Base-by-base conservation (phyloP, 2,797 vertebrate species). In the Chlorospingus flavigularis region DNA sequence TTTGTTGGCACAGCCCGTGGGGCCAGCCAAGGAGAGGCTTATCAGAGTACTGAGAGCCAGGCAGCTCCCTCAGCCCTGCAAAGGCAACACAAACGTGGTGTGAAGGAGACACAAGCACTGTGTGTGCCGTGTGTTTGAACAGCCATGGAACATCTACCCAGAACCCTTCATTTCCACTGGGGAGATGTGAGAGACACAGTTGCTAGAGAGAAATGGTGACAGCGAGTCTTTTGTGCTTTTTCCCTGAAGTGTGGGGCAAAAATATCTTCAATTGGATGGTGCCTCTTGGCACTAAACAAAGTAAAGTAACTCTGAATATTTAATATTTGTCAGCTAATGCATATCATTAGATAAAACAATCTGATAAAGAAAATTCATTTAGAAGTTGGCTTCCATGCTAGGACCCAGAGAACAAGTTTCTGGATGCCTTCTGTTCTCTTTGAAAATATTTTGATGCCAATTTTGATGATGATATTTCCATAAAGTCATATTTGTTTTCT, bases 401-500 rank as follows among this genome's bases (percentile, higher is more conserved):
- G 37, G 81, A 86, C 30, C 77, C 1, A 7, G 28, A 68, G 79
- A 83, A 84, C 13, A 65, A 75, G 55, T 74, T 94, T 92, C 79
- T 86, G 83, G 79, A 94, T 93, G 68, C 10, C 61, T 95, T 94
- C 62, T 66, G 77, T 65, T 96, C 35, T 75, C 65, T 70, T 51
- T 66, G 63, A 96, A 74, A 96, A 68, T 91, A 79, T 85, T 67
- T 92, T n/a, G n/a, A n/a, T n/a, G 73, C 87, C 92, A 96, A 19
- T 83, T 94, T 77, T 81, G 62, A 65, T 53, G 54, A 83, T 92
- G 89, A 8, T 90, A 90, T 95, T 96, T 96, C 93, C 92, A 96
- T 86, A 60, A 90, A 88, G 48, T 80, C 31, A 5, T 87, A 58
- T 70, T 95, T 96, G 77, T 90, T 95, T 80, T 67, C 66, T 95